Conservation (phyloP, 1,140 invertebrate genomes). For the Drosophila neocordata region DNA sequence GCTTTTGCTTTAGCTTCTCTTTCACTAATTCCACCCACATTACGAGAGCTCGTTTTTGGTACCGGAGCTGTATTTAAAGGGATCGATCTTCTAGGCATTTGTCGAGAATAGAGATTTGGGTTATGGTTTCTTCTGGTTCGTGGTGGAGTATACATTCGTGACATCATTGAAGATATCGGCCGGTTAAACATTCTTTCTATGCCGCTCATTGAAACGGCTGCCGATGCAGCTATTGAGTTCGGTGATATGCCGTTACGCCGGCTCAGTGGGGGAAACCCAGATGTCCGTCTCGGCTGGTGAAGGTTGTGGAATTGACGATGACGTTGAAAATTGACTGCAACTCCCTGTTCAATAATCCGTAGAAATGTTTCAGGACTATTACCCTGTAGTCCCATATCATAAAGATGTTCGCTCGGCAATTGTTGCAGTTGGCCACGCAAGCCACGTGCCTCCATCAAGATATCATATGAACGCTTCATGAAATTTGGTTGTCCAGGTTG, state of each 20-base stretch:
- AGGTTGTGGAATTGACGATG: not conserved
- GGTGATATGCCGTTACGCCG: not conserved
- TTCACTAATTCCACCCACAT: too few relatives aligned
- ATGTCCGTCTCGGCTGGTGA: too few relatives aligned
- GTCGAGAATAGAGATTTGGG: too few relatives aligned
- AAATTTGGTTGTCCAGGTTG: not conserved
- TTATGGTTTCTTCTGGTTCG: too few relatives aligned
- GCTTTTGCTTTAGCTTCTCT: too few relatives aligned
- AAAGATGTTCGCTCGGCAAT: not conserved
- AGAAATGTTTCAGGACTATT: not conserved
- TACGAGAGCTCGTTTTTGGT: too few relatives aligned
- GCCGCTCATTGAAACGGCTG: not conserved
- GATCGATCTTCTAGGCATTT: too few relatives aligned
- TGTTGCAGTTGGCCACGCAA: not conserved
- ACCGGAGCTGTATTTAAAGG: too few relatives aligned
- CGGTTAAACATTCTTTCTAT: not conserved
- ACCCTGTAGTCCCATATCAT: not conserved
- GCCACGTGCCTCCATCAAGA: not conserved
- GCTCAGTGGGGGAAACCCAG: too few relatives aligned
- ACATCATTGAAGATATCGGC: too few relatives aligned
- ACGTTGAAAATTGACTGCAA: not conserved
- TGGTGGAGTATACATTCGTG: too few relatives aligned
- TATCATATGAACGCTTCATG: not conserved
- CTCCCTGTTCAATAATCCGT: conserved; percentile 3
- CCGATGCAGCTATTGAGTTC: not conserved